These are phyloP conservation scores for Trichechus manatus DNA, from an alignment of 2,113 vertebrate genomes.

Conservation along the genomic window DNA sequence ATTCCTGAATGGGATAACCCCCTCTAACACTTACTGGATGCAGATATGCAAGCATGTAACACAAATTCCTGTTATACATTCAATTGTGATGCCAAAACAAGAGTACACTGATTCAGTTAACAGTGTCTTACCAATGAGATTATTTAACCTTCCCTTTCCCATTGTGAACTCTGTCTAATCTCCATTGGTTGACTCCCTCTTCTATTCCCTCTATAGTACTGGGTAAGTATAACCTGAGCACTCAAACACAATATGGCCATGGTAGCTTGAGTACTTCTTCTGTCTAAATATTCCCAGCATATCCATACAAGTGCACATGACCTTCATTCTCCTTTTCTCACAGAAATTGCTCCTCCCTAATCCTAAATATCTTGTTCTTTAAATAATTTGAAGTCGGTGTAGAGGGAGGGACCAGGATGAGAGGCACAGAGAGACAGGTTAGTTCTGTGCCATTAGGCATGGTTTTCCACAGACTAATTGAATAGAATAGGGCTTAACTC, in stretches of 20 bases:
- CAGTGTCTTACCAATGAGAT: no score
- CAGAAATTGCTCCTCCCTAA: neutral
- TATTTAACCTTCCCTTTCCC: neutral
- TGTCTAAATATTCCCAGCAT: neutral
- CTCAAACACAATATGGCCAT: neutral
- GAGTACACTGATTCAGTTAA: neutral
- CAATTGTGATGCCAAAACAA: neutral
- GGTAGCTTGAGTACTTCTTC: neutral
- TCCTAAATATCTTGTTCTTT: neutral
- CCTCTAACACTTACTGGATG: neutral
- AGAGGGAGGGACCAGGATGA: neutral
- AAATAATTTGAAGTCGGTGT: neutral
- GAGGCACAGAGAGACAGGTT: neutral
- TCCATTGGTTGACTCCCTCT: no score
- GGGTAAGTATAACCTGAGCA: neutral
- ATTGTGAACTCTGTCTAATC: no score
- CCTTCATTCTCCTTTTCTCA: neutral
- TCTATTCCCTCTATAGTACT: no score
- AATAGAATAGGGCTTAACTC: neutral
- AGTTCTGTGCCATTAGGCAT: neutral
- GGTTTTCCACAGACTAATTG: neutral
- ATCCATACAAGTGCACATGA: neutral
- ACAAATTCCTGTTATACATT: neutral
- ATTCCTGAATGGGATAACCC: neutral
- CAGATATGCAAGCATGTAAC: neutral